phyloP scores from a whole-genome alignment of 2,113 vertebrate species.

The Myrmophylax atrothorax region DNA sequence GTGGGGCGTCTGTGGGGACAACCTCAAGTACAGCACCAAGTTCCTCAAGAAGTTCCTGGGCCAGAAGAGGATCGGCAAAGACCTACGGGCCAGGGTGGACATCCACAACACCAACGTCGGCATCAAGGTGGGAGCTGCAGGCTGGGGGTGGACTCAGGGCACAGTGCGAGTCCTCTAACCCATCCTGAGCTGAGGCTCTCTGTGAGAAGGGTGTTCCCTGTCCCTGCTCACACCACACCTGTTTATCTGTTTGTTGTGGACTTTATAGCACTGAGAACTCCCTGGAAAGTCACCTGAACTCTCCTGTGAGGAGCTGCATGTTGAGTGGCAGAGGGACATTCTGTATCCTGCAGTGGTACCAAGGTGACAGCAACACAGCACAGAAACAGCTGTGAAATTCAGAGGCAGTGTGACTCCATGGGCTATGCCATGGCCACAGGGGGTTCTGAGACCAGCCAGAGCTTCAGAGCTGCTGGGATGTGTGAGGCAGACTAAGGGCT shows the following conservation, averaged over 20 bases:
- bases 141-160: background rate
- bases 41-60: constrained; percentile 95
- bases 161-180: background rate
- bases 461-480: background rate
- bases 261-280: background rate
- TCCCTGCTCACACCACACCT: background rate
- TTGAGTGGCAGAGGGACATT: background rate
- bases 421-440: background rate
- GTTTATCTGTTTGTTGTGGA: background rate
- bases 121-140: constrained; percentile 82
- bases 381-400: background rate
- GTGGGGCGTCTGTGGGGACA: constrained; percentile 97
- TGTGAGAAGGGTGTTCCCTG: background rate
- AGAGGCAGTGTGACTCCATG: background rate
- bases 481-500: background rate
- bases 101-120: constrained; percentile 94
- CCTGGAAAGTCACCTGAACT: background rate
- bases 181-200: background rate
- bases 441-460: background rate
- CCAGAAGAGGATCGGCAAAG: constrained; percentile 91
- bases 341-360: background rate
- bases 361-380: background rate
- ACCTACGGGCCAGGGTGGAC: constrained; percentile 91
- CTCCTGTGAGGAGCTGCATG: background rate
- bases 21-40: constrained; percentile 96